Percentiles rank a stretch among this genome's conserved stretches.
Conservation (phyloP, 2,113 vertebrate genomes). For the Myodes glareolus region DNA sequence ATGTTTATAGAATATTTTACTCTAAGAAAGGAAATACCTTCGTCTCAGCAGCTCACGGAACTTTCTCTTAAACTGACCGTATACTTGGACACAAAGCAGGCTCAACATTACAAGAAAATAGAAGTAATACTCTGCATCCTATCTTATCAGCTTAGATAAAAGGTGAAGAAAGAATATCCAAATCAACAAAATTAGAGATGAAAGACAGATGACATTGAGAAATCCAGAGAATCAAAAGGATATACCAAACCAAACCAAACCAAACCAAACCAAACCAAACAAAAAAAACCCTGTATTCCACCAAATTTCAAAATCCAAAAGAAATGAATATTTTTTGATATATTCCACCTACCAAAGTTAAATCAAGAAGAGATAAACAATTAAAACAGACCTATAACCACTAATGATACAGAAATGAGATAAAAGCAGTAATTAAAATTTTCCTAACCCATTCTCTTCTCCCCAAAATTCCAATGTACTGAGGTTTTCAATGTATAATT, state of each 20-base stretch:
- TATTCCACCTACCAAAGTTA: background rate
- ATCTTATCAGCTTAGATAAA: background rate
- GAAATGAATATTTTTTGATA: background rate
- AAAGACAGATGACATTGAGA: background rate
- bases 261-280: no score
- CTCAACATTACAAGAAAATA: background rate
- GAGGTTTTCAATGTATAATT: background rate
- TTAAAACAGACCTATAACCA: background rate
- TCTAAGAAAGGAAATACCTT: background rate
- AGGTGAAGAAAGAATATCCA: background rate
- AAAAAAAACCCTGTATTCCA: background rate
- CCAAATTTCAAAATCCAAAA: background rate
- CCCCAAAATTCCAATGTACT: background rate
- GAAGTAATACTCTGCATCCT: background rate
- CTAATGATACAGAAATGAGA: background rate
- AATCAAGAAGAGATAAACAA: background rate
- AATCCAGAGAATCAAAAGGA: background rate
- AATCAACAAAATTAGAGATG: background rate
- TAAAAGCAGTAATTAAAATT: background rate
- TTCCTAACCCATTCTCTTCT: background rate
- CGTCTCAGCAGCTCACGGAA: background rate
- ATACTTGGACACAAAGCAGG: background rate
- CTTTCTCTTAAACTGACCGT: background rate
- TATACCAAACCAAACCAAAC: no score
- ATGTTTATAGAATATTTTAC: background rate